These are phyloP conservation scores for Papilio dardanus DNA, from an alignment of 1,140 invertebrate species.

Conservation along the genomic window DNA sequence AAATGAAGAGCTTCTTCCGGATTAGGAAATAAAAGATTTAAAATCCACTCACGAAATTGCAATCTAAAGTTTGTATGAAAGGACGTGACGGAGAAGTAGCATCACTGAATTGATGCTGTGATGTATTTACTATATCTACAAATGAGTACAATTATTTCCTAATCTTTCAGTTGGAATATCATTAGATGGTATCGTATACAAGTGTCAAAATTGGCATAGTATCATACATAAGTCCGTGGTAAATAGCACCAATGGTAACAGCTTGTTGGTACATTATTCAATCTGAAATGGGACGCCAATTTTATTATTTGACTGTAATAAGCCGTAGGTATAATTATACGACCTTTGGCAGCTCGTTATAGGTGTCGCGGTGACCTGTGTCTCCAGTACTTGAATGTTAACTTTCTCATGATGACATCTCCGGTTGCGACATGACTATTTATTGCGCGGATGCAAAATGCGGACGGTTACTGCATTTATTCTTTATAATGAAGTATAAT, in stretches of 20 bases:
- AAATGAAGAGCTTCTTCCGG: constrained; percentile 10
- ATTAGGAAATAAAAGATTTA: constrained; percentile 35
- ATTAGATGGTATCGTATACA: no score
- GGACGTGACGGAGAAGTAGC: constrained; percentile 31
- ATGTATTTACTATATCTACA: constrained; percentile 24
- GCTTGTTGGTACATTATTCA: no score
- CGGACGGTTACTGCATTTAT: neutral
- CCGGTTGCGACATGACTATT: constrained; percentile 27
- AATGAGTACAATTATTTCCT: no score
- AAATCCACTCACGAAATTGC: constrained; percentile 36
- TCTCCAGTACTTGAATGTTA: constrained; percentile 22
- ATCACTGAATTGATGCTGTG: constrained; percentile 6
- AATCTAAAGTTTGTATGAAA: constrained; percentile 35
- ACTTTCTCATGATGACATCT: constrained; percentile 30
- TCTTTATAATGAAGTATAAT: neutral
- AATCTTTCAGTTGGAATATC: no score
- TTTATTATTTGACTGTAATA: no score
- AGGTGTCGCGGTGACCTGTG: neutral
- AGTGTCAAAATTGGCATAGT: no score
- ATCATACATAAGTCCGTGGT: no score
- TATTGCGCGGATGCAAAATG: constrained; percentile 17
- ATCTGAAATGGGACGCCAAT: no score
- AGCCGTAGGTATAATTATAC: constrained; percentile 25
- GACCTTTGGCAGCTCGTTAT: constrained; percentile 27
- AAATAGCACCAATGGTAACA: no score